phyloP scores from a whole-genome alignment of 1,140 invertebrate species.

The Pectinophora gossypiella region DNA sequence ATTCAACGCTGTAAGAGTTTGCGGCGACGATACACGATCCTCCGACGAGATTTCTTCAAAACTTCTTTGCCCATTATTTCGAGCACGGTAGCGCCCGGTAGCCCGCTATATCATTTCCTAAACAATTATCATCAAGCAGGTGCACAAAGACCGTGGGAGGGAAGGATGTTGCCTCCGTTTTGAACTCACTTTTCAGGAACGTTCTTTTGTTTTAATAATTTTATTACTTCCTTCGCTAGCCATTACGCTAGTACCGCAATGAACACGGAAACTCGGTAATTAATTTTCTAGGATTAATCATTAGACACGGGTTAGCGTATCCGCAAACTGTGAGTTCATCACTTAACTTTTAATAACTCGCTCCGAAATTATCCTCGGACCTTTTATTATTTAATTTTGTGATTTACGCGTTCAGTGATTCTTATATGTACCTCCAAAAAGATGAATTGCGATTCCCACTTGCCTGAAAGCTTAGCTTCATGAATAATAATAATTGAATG shows the following conservation, averaged over 20 bases:
- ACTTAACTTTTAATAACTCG: constrained; percentile 21
- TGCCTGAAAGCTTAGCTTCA: too few relatives aligned
- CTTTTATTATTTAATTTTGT: neutral
- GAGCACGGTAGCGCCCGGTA: neutral
- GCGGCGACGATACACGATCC: constrained; percentile 19
- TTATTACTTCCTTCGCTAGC: neutral
- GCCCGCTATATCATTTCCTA: neutral
- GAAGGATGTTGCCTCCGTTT: neutral
- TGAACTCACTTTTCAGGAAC: neutral
- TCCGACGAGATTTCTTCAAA: neutral
- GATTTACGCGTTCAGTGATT: neutral
- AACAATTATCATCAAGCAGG: neutral
- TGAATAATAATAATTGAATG: too few relatives aligned
- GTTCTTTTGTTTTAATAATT: neutral
- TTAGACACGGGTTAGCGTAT: constrained; percentile 13
- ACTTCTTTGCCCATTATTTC: neutral
- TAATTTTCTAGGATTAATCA: constrained; percentile 17
- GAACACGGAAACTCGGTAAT: constrained; percentile 5
- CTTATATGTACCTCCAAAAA: too few relatives aligned
- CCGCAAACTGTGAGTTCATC: constrained; percentile 15
- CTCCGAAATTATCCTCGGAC: neutral
- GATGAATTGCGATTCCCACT: too few relatives aligned
- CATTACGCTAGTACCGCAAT: neutral
- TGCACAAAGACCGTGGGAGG: neutral
- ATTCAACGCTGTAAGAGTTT: constrained; percentile 58